phyloP scores from a whole-genome alignment of 2,113 vertebrate genomes.

The Dissostichus mawsoni region DNA sequence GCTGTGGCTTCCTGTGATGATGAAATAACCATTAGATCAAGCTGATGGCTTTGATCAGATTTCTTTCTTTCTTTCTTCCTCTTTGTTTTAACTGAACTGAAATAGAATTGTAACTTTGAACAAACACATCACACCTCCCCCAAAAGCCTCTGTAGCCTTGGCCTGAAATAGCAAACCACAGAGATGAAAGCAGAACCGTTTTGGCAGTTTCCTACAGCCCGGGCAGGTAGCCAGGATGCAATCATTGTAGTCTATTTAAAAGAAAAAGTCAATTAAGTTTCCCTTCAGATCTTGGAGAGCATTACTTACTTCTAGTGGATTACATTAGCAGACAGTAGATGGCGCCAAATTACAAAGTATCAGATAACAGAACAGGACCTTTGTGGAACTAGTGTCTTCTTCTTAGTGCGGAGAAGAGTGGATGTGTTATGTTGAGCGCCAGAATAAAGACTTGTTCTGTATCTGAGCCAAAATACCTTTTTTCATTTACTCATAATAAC shows the following conservation, averaged over 20 bases:
- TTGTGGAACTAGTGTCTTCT: neutral
- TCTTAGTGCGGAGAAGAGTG: neutral
- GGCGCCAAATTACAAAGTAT: conserved; percentile 27
- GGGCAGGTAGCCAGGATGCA: conserved; percentile 48
- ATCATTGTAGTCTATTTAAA: conserved; percentile 16
- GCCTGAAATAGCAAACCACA: conserved; percentile 38
- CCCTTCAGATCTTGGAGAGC: neutral
- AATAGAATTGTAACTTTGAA: neutral
- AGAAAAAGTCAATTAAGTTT: neutral
- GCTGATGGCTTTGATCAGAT: conserved; percentile 10
- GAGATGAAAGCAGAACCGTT: conserved; percentile 29
- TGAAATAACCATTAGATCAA: conserved; percentile 12
- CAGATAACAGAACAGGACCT: neutral
- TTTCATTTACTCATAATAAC: neutral
- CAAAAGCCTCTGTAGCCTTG: conserved; percentile 40
- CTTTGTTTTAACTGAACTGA: neutral
- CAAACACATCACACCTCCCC: conserved; percentile 8
- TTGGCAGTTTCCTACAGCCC: conserved; percentile 24
- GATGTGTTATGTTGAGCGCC: neutral
- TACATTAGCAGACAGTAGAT: conserved; percentile 42
- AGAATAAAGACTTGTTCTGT: neutral
- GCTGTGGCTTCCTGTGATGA: conserved; percentile 9
- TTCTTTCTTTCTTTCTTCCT: neutral
- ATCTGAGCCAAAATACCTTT: neutral
- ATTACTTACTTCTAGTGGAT: neutral